phyloP scores from a whole-genome alignment of 1,140 invertebrate genomes.

The Pogonomyrmex californicus region DNA sequence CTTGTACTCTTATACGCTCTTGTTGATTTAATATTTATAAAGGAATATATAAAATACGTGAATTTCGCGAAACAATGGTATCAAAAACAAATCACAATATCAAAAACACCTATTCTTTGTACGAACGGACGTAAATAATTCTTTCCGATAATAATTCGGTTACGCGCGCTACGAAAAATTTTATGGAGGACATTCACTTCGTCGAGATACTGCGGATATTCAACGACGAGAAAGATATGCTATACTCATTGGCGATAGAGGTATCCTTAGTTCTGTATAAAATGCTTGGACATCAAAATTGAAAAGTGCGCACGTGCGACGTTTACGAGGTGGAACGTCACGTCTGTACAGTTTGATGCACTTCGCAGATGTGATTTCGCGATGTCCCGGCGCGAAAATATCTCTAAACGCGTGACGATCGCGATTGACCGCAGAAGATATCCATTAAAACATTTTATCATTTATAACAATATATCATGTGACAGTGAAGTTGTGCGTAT shows the following conservation, averaged over 20 bases:
- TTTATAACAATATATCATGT: too few species aligned
- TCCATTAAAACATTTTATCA: neutral
- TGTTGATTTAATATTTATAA: neutral
- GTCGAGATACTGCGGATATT: neutral
- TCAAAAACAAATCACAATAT: neutral
- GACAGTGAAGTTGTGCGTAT: too few species aligned
- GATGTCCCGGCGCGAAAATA: conserved; percentile 16
- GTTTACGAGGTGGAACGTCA: conserved; percentile 17
- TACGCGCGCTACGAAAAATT: conserved; percentile 26
- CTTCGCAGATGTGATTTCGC: conserved; percentile 20
- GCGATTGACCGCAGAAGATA: neutral
- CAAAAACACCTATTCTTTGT: conserved; percentile 29
- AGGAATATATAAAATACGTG: neutral
- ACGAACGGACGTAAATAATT: conserved; percentile 45
- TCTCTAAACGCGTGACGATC: neutral
- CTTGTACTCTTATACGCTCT: neutral
- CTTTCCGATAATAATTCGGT: conserved; percentile 35
- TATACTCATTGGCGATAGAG: neutral
- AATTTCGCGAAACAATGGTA: conserved; percentile 24
- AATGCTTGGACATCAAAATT: neutral
- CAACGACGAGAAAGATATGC: conserved; percentile 10
- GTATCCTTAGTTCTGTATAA: conserved; percentile 30
- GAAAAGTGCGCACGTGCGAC: neutral
- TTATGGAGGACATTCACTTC: neutral
- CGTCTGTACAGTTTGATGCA: neutral